Percentiles rank a stretch among this genome's conserved stretches.
phyloP scores from a whole-genome alignment of 2,113 vertebrate species.

The Sinocyclocheilus anophthalmus region DNA sequence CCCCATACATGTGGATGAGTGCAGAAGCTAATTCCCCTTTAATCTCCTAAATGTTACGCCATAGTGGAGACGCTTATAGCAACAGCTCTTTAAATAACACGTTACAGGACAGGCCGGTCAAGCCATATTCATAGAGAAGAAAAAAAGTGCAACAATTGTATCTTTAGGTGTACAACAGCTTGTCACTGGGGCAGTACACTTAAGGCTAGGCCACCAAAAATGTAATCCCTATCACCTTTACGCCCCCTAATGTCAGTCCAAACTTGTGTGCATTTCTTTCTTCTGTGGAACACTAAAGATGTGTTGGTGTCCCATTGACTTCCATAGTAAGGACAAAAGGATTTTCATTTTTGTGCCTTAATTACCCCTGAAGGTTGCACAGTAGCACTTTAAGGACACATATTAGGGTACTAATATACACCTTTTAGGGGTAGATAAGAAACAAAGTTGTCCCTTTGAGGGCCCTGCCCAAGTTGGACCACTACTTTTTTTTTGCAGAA shows the following conservation, averaged over 20 bases:
- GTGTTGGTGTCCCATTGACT: neutral
- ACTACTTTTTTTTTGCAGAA: neutral
- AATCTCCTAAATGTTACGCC: constrained; percentile 73
- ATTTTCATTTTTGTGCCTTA: neutral
- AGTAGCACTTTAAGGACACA: neutral
- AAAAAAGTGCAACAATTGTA: neutral
- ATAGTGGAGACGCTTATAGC: constrained; percentile 55
- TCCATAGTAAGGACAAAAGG: too few relatives aligned
- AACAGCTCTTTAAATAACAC: constrained; percentile 62
- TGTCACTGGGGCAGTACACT: neutral
- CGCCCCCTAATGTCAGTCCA: neutral
- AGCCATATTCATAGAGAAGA: neutral
- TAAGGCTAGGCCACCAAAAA: neutral
- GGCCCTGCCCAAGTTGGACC: neutral
- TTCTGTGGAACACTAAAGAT: neutral
- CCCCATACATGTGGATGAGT: constrained; percentile 57
- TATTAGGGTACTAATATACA: neutral
- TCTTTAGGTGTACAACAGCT: neutral
- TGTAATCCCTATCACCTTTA: neutral
- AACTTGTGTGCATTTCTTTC: neutral
- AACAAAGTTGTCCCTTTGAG: neutral
- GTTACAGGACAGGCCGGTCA: constrained; percentile 6
- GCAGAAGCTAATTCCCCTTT: constrained; percentile 75
- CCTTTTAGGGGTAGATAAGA: neutral
- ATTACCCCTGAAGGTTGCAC: neutral